A percentile compares a stretch with the other conserved stretches of the same genome.
phyloP scores from a whole-genome alignment of 2,888 invertebrate species.

The Luperina nickerlii region DNA sequence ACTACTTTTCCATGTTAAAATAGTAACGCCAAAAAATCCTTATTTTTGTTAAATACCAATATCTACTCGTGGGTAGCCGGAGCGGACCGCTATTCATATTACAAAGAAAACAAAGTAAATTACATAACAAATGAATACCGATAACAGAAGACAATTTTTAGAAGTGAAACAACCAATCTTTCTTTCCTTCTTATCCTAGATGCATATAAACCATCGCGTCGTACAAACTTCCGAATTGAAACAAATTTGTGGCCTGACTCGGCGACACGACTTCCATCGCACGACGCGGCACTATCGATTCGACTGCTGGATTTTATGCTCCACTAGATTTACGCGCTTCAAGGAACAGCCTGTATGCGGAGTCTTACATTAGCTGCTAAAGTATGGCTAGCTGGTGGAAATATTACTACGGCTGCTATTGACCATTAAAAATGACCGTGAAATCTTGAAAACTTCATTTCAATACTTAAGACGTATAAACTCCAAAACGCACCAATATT shows the following conservation, averaged over 20 bases:
- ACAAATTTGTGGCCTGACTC: slow-evolving; percentile 33
- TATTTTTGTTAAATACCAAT: too few species aligned
- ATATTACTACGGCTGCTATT: background rate
- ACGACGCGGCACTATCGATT: slow-evolving; percentile 43
- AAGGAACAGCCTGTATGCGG: slow-evolving; percentile 27
- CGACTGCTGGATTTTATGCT: slow-evolving; percentile 50
- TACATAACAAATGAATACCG: too few species aligned
- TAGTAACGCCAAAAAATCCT: too few species aligned
- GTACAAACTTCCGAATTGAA: slow-evolving; percentile 13
- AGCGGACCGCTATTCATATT: too few species aligned
- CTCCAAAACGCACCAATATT: too few species aligned
- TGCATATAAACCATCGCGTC: slow-evolving; percentile 15
- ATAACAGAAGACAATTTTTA: background rate
- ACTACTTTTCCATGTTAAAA: too few species aligned
- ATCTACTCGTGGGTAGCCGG: too few species aligned
- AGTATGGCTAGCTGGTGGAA: background rate
- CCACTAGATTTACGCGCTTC: slow-evolving; percentile 38
- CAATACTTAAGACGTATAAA: too few species aligned
- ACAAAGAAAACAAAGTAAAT: too few species aligned
- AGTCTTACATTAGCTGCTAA: slow-evolving; percentile 26
- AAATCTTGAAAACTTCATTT: too few species aligned
- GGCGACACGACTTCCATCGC: slow-evolving; percentile 20
- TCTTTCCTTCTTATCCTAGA: background rate
- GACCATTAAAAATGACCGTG: background rate
- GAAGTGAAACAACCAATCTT: background rate